Percentiles rank a stretch among this genome's conserved stretches.
Conservation (phyloP, 2,888 invertebrate species). For the Aleiodes testaceus region DNA sequence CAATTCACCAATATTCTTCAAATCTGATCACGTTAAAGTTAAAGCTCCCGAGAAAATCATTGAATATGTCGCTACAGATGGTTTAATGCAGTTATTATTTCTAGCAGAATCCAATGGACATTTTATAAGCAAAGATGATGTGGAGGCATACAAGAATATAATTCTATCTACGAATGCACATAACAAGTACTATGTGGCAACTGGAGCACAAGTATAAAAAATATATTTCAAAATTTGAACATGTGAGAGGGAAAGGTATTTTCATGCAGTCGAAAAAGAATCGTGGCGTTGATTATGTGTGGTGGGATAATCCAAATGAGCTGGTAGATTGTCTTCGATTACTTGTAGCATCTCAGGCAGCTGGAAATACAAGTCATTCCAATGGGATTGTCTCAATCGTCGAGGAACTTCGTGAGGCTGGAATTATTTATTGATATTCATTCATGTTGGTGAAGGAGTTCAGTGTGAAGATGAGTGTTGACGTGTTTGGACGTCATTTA, state of each 20-base stretch:
- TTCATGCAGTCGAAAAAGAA: not conserved
- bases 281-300: not conserved
- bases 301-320: constrained; percentile 21
- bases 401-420: constrained; percentile 27
- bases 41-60: not conserved
- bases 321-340: constrained; percentile 10
- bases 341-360: too few species aligned
- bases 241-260: too few species aligned
- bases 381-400: constrained; percentile 7
- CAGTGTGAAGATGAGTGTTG: too few species aligned
- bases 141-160: not conserved
- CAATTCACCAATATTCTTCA: not conserved
- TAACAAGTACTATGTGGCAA: not conserved
- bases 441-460: not conserved
- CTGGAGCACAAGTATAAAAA: not conserved
- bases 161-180: constrained; percentile 7
- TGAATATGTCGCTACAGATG: not conserved
- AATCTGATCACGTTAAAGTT: not conserved
- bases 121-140: not conserved
- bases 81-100: not conserved
- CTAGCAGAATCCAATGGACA: not conserved
- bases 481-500: not conserved
- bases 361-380: not conserved
- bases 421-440: constrained; percentile 7
- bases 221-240: not conserved